These are phyloP conservation scores for Nomada hirtipes DNA, from an alignment of 2,888 invertebrate species.

Conservation along the genomic window DNA sequence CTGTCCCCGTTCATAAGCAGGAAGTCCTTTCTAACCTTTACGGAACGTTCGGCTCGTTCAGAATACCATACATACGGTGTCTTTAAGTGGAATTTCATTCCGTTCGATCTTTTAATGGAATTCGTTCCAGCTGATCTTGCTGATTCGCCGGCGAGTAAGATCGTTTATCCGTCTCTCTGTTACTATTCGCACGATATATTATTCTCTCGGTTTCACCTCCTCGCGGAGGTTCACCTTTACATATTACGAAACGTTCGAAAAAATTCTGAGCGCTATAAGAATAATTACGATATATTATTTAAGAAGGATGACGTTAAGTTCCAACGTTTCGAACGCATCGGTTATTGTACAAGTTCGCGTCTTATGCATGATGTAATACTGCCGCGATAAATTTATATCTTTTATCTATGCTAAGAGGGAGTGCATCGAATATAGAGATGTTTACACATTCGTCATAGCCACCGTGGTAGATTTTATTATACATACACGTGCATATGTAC, in stretches of 20 bases:
- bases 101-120: constrained; percentile 33
- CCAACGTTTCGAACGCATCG: constrained; percentile 9
- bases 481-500: background rate
- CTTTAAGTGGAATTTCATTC: constrained; percentile 19
- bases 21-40: constrained; percentile 23
- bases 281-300: background rate
- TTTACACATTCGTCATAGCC: constrained; percentile 25
- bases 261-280: background rate
- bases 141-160: background rate
- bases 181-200: too few relatives aligned
- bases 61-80: constrained; percentile 1
- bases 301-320: background rate
- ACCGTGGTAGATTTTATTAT: constrained; percentile 20
- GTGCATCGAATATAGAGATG: constrained; percentile 33
- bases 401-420: constrained; percentile 59
- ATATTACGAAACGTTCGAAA: background rate
- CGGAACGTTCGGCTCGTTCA: constrained; percentile 1
- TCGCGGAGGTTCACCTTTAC: background rate
- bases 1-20: background rate
- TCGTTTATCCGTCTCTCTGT: too few relatives aligned
- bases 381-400: constrained; percentile 51
- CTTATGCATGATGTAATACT: constrained; percentile 47
- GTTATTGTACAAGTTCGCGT: constrained; percentile 44
- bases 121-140: constrained; percentile 27
- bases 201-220: background rate